Conservation (phyloP, 2,888 invertebrate species). For the Cheilosia vernalis region DNA sequence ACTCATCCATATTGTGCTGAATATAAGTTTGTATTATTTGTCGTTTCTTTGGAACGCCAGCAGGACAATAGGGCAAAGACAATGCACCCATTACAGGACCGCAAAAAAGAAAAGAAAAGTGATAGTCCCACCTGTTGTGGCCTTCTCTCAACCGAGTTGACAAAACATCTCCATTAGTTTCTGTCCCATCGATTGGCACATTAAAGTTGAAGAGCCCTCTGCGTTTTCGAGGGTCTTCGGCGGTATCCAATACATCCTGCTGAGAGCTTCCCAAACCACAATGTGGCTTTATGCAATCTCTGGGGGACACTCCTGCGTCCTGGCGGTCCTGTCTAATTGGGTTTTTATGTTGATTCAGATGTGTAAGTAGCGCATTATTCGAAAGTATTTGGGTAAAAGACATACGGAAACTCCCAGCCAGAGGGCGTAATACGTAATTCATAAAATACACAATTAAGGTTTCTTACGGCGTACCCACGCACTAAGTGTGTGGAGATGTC, state of each 20-base stretch:
- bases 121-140: not conserved
- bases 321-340: slow-evolving; percentile 28
- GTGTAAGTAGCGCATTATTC: slow-evolving; percentile 31
- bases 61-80: not conserved
- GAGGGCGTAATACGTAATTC: slow-evolving; percentile 9
- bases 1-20: not conserved
- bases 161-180: slow-evolving; percentile 49
- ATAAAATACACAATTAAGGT: slow-evolving; percentile 28
- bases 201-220: slow-evolving; percentile 10
- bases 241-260: not conserved
- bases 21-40: not conserved
- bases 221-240: not conserved
- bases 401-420: not conserved
- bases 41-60: not conserved
- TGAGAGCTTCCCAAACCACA: not conserved
- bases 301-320: not conserved
- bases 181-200: slow-evolving; percentile 38
- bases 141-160: slow-evolving; percentile 9
- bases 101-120: not conserved
- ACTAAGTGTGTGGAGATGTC: not conserved
- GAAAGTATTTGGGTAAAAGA: slow-evolving; percentile 3
- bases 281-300: not conserved
- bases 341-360: slow-evolving; percentile 36
- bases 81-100: not conserved
- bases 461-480: not conserved